phyloP scores from a whole-genome alignment of 2,888 invertebrate species.

The Apantesis nais region DNA sequence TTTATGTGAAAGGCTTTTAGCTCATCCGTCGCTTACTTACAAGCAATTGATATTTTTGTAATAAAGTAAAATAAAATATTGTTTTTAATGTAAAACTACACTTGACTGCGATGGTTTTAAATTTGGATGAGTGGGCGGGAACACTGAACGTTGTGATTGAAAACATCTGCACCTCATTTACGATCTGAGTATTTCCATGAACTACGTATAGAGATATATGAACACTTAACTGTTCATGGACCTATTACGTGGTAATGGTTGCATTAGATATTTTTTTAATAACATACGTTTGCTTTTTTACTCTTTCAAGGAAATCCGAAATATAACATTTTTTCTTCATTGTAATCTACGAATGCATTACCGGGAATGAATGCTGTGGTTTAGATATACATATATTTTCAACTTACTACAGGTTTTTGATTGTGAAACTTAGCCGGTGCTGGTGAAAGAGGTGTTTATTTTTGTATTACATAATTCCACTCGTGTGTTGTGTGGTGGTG shows the following conservation, averaged over 20 bases:
- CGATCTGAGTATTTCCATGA: constrained; percentile 9
- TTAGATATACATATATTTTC: not conserved
- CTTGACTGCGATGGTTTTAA: constrained; percentile 13
- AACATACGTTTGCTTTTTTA: not conserved
- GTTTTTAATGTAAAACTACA: constrained; percentile 17
- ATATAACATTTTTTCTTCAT: not conserved
- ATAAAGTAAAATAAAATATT: constrained; percentile 13
- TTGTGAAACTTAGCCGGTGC: not conserved
- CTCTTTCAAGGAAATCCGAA: not conserved
- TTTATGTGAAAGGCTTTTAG: constrained; percentile 9
- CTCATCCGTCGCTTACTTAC: not conserved
- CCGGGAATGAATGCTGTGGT: not conserved
- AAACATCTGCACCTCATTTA: constrained; percentile 36
- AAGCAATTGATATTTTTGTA: constrained; percentile 1
- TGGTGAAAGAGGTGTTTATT: not conserved
- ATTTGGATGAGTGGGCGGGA: constrained; percentile 23
- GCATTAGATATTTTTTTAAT: not conserved
- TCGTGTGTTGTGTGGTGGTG: not conserved
- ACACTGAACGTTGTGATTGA: constrained; percentile 17
- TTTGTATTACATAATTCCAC: not conserved
- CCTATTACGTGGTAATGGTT: constrained; percentile 4
- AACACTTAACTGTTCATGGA: constrained; percentile 5
- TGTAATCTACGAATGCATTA: not conserved
- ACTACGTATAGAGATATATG: constrained; percentile 3
- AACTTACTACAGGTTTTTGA: not conserved